Conservation (phyloP, 2,797 vertebrate genomes). For the Okamejei kenojei region DNA sequence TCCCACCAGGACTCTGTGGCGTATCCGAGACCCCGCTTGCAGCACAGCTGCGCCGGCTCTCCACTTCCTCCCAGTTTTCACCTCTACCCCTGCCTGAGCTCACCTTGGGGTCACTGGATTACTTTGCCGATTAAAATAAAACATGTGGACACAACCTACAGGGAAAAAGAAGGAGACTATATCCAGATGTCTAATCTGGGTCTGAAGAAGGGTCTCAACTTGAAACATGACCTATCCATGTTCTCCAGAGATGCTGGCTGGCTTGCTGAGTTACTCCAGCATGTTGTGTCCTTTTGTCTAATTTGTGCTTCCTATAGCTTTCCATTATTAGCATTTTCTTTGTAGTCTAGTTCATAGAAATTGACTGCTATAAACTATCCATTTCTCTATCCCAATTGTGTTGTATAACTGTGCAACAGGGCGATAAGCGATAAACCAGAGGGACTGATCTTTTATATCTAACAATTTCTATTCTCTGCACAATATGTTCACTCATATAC, state of each 20-base stretch:
- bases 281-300: too few species aligned
- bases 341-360: neutral
- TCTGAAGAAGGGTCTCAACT: too few species aligned
- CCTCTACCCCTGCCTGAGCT: too few species aligned
- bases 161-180: neutral
- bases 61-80: too few species aligned
- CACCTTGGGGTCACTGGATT: neutral
- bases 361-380: neutral
- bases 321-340: neutral
- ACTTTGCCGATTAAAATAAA: neutral
- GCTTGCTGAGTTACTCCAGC: too few species aligned
- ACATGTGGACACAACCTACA: too few species aligned
- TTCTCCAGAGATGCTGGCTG: too few species aligned
- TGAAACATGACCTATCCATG: too few species aligned
- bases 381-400: neutral
- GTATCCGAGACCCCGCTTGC: too few species aligned
- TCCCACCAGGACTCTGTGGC: too few species aligned
- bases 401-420: neutral
- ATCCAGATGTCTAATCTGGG: too few species aligned
- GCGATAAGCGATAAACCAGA: neutral
- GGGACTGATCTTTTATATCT: neutral
- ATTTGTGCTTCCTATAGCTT: neutral
- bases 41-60: too few species aligned
- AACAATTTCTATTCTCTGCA: neutral
- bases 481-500: neutral